Conservation (phyloP, 2,888 invertebrate species). For the Pterostichus madidus region DNA sequence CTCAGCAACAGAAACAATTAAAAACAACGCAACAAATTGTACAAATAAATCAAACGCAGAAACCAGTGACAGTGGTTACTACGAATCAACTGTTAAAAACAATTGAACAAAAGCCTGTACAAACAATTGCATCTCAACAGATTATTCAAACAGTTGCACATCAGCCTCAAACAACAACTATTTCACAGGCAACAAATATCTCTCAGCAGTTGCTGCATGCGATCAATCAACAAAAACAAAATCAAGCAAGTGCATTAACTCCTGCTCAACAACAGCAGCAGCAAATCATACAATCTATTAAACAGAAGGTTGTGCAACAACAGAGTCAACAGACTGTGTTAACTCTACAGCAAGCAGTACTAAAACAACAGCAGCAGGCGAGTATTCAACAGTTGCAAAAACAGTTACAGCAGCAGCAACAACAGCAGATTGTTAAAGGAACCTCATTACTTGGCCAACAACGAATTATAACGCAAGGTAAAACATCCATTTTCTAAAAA, state of each 20-base stretch:
- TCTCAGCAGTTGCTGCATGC: slow-evolving; percentile 75
- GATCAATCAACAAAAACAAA: slow-evolving; percentile 71
- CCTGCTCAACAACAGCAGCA: slow-evolving; percentile 77
- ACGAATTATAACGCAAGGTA: slow-evolving; percentile 72
- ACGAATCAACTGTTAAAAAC: slow-evolving; percentile 72
- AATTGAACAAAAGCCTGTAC: slow-evolving; percentile 74
- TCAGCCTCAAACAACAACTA: slow-evolving; percentile 75
- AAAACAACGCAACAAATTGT: slow-evolving; percentile 70
- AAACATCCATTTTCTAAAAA: slow-evolving; percentile 56
- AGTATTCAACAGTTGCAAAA: slow-evolving; percentile 76
- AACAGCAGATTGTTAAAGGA: slow-evolving; percentile 71
- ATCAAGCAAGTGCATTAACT: slow-evolving; percentile 74
- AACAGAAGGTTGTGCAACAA: slow-evolving; percentile 74
- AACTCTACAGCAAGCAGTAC: slow-evolving; percentile 73
- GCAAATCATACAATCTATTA: slow-evolving; percentile 77
- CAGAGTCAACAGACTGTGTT: slow-evolving; percentile 68
- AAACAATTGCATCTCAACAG: slow-evolving; percentile 69
- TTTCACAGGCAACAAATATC: slow-evolving; percentile 73
- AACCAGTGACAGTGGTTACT: slow-evolving; percentile 71
- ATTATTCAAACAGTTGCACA: slow-evolving; percentile 68
- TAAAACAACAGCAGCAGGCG: slow-evolving; percentile 74
- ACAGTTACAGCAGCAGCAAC: slow-evolving; percentile 73
- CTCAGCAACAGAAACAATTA: slow-evolving; percentile 73
- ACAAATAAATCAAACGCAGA: slow-evolving; percentile 72
- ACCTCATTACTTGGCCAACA: slow-evolving; percentile 73